Conservation (phyloP, 2,888 invertebrate genomes). For the Rapana venosa region DNA sequence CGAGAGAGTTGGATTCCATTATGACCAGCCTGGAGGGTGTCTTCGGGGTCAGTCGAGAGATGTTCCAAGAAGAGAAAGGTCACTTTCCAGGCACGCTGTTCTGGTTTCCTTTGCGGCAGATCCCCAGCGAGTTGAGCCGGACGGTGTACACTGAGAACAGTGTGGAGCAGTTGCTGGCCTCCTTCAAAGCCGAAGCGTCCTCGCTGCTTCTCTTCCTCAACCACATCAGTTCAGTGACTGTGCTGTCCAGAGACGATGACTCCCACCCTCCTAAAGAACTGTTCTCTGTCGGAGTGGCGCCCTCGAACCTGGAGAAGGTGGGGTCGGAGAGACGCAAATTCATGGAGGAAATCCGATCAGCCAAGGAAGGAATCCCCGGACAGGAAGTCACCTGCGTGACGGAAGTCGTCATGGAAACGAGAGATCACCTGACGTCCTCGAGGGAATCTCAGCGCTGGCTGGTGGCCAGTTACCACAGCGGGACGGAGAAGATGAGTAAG, state of each 20-base stretch:
- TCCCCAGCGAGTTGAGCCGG: slow-evolving; percentile 62
- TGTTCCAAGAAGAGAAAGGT: slow-evolving; percentile 50
- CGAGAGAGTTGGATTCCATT: slow-evolving; percentile 44
- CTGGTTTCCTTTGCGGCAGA: slow-evolving; percentile 70
- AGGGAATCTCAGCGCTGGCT: slow-evolving; percentile 49
- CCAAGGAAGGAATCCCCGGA: background rate
- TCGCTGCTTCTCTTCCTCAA: slow-evolving; percentile 71
- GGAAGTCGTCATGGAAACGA: slow-evolving; percentile 29
- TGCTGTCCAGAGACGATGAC: slow-evolving; percentile 51
- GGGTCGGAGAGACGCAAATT: background rate
- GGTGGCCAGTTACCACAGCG: slow-evolving; percentile 57
- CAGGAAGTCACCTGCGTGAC: background rate
- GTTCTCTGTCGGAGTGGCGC: background rate
- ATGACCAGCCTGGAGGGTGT: slow-evolving; percentile 57
- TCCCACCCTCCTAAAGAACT: background rate
- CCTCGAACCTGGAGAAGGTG: background rate
- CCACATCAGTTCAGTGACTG: slow-evolving; percentile 62
- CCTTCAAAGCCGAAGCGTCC: slow-evolving; percentile 65
- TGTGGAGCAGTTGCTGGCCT: slow-evolving; percentile 60
- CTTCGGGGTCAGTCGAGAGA: slow-evolving; percentile 57
- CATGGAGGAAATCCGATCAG: background rate
- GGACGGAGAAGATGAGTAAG: slow-evolving; percentile 49
- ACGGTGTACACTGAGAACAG: slow-evolving; percentile 58
- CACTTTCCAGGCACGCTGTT: slow-evolving; percentile 70
- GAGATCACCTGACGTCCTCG: background rate